Percentiles rank a stretch among this genome's conserved stretches.
Evolutionary conservation across 53 echinoderm and acorn worm species (phyloP).

Genomic region (Apostichopus leukothele): DNA sequence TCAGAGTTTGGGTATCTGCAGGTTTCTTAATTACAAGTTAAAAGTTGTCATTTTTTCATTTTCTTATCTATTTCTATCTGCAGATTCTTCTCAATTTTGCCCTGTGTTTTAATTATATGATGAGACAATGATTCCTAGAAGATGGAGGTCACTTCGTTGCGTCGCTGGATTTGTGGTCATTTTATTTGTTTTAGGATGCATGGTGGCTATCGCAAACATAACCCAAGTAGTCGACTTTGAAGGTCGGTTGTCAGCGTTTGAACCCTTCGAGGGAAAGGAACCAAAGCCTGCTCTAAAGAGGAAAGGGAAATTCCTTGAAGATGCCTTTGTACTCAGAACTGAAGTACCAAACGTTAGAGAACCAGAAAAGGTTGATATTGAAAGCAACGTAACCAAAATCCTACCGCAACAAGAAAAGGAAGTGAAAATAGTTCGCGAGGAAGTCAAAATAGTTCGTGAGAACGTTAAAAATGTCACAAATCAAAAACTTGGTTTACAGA

Average conservation of each 20-base stretch:
- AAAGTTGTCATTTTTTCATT: too few species aligned
- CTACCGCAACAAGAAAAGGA: neutral
- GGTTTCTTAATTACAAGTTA: too few species aligned
- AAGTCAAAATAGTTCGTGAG: neutral
- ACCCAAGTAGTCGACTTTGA: constrained; percentile 48
- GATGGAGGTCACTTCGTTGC: constrained; percentile 42
- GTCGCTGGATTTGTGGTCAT: constrained; percentile 43
- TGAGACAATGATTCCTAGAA: constrained; percentile 43
- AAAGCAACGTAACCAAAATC: neutral
- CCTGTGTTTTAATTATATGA: neutral
- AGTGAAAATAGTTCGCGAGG: neutral
- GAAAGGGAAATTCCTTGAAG: neutral
- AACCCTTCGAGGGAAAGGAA: neutral
- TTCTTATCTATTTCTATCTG: too few species aligned
- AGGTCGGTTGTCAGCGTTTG: constrained; percentile 16
- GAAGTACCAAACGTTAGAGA: neutral
- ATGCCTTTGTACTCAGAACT: neutral
- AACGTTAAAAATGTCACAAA: constrained; percentile 19
- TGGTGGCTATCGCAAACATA: constrained; percentile 56
- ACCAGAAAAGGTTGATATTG: neutral
- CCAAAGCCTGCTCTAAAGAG: neutral
- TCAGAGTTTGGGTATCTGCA: too few species aligned
- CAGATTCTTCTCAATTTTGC: neutral
- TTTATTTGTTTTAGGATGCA: constrained; percentile 62
- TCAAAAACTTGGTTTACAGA: neutral